These are phyloP conservation scores for Exocentrus adspersus DNA, from an alignment of 2,888 invertebrate species.

Conservation along the genomic window DNA sequence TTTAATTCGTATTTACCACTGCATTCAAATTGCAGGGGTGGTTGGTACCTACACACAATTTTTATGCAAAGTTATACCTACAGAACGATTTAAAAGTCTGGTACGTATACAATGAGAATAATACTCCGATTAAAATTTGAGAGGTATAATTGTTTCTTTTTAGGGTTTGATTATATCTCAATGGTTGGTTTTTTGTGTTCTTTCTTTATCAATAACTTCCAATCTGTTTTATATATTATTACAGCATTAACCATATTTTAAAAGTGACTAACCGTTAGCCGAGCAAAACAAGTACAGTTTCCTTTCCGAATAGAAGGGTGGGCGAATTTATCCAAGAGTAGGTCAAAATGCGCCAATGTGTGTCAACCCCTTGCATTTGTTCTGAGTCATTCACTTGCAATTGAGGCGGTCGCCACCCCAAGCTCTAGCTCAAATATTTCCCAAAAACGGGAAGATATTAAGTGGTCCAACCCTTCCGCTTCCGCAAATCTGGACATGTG, in stretches of 20 bases:
- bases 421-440: conserved; percentile 47
- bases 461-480: conserved; percentile 57
- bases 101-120: too few relatives aligned
- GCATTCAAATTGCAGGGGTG: too few relatives aligned
- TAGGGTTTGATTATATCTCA: too few relatives aligned
- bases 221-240: neutral
- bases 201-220: too few relatives aligned
- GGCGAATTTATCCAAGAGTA: conserved; percentile 36
- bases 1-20: too few relatives aligned
- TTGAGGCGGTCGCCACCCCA: conserved; percentile 32
- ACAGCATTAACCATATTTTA: neutral
- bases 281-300: neutral
- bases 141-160: too few relatives aligned
- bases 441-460: conserved; percentile 54
- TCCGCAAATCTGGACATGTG: conserved; percentile 60
- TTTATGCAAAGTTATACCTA: too few relatives aligned
- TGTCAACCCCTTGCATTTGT: conserved; percentile 52
- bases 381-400: conserved; percentile 55
- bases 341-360: conserved; percentile 52
- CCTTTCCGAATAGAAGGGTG: neutral
- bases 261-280: neutral
- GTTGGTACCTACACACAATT: too few relatives aligned
- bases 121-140: too few relatives aligned
- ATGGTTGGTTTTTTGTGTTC: too few relatives aligned
- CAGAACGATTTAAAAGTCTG: too few relatives aligned